Evolutionary conservation across 2,113 vertebrate genomes (phyloP), one percentile per base, ranked within the genome.

Genomic region (Chaetops frenatus): DNA sequence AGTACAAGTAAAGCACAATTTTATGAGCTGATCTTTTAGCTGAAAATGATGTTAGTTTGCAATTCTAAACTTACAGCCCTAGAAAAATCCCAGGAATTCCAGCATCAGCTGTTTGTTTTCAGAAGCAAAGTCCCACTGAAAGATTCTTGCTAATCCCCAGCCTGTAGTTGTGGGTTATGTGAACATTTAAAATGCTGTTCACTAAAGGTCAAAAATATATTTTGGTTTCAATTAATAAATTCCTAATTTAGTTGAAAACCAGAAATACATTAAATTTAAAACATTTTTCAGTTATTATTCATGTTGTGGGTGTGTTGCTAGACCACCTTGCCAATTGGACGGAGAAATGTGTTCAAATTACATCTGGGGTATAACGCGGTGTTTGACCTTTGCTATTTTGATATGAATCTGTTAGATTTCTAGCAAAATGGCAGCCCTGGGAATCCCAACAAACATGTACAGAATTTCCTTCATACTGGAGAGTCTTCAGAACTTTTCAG

Each of bases 11-110:
- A 74, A 77, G 48, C 15, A 6, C 3, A 3, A 45, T 38, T 88
- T 88, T 78, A 61, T 64, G 87, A 78, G 74, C 88, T 78, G 85
- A 82, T 92, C 92, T 95, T 91, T 93, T 82, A 95, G 81, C 83
- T 92, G 94, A 91, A 96, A 95, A 89, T 72, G 2, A 51, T 80
- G 95, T 77, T 96, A 78, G 91, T 90, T 83, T 94, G 87, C 95
- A 97, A 79, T 93, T 93, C 95, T 92, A 79, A 97, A 95, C 78
- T 87, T 95, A 90, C 84, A 93, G 90, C 95, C 81, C 89, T 91
- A 45, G 93, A 97, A 96, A 97, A 97, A 97, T 97, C 86, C 81
- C 88, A 94, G 95, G 98, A 98, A 98, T 98, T 92, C 93, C 96
- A 92, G 89, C 94, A 87, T 96, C 95, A 97, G 98, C 97, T 97